These are phyloP conservation scores for Drosophila eohydei DNA, from an alignment of 2,888 invertebrate genomes.

Conservation along the genomic window DNA sequence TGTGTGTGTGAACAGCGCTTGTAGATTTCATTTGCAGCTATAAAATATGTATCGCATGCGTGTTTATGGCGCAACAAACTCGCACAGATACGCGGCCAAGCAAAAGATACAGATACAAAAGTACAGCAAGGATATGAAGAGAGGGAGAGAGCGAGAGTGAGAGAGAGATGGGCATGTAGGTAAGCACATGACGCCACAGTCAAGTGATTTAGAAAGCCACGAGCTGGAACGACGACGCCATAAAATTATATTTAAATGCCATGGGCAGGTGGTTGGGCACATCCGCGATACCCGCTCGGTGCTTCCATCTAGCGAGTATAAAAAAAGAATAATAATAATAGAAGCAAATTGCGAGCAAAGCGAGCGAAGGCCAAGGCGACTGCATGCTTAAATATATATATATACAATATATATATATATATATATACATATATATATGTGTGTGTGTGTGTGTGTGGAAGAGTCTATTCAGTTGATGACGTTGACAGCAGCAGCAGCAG, in stretches of 20 bases:
- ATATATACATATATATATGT: background rate
- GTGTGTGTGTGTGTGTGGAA: background rate
- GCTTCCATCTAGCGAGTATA: background rate
- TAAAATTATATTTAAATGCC: constrained; percentile 66
- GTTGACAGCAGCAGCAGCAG: constrained; percentile 48
- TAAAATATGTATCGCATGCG: constrained; percentile 72
- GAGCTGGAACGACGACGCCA: constrained; percentile 26
- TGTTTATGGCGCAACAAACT: constrained; percentile 62
- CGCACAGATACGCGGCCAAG: constrained; percentile 9
- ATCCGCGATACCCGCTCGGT: background rate
- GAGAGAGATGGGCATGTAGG: background rate
- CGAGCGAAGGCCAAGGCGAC: constrained; percentile 59
- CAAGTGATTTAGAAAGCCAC: constrained; percentile 48
- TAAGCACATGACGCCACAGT: constrained; percentile 23
- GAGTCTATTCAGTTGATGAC: constrained; percentile 61
- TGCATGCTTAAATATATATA: constrained; percentile 35
- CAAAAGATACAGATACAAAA: constrained; percentile 35
- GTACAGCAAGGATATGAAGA: background rate
- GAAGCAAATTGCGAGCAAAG: constrained; percentile 27
- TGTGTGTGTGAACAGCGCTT: constrained; percentile 29
- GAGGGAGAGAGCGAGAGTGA: background rate
- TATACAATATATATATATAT: constrained; percentile 1
- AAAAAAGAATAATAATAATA: constrained; percentile 13
- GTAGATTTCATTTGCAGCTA: constrained; percentile 57
- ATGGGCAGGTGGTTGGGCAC: constrained; percentile 31